A percentile compares a stretch with the other conserved stretches of the same genome.
Conservation (phyloP, 1,140 invertebrate species). For the Leptinotarsa lineolata region DNA sequence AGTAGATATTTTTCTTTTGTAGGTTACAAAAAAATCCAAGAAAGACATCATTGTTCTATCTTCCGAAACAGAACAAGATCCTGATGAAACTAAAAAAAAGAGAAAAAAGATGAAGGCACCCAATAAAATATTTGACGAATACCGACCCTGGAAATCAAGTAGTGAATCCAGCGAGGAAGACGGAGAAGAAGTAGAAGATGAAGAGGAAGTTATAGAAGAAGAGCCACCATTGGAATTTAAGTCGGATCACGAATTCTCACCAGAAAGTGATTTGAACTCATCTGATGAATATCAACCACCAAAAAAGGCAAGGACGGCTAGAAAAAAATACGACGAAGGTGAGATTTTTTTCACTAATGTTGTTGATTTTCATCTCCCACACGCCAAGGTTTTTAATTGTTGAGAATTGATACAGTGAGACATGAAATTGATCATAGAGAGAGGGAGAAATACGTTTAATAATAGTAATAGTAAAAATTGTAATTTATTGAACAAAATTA, state of each 20-base stretch:
- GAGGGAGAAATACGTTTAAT: too few relatives aligned
- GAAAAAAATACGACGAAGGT: conserved; percentile 44
- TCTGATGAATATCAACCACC: conserved; percentile 62
- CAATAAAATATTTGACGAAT: conserved; percentile 63
- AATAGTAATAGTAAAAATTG: too few relatives aligned
- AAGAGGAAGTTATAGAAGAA: conserved; percentile 61
- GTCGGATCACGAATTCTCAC: conserved; percentile 91
- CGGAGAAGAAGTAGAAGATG: conserved; percentile 66
- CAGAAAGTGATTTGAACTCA: conserved; percentile 71
- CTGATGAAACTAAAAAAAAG: conserved; percentile 52
- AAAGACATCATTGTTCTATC: conserved; percentile 53
- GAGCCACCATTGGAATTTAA: conserved; percentile 62
- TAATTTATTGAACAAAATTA: too few relatives aligned
- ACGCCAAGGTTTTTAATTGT: too few relatives aligned
- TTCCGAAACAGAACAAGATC: neutral
- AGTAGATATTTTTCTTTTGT: too few relatives aligned
- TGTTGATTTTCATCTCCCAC: too few relatives aligned
- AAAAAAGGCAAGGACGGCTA: conserved; percentile 70
- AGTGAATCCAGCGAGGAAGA: conserved; percentile 68
- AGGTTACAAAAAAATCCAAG: too few relatives aligned
- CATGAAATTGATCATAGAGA: too few relatives aligned
- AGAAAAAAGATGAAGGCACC: conserved; percentile 62
- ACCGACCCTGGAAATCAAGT: conserved; percentile 71
- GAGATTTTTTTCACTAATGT: neutral
- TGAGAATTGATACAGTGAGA: too few relatives aligned